These are phyloP conservation scores for Rhynchotus rufescens DNA, from an alignment of 2,797 vertebrate species.

Conservation along the genomic window DNA sequence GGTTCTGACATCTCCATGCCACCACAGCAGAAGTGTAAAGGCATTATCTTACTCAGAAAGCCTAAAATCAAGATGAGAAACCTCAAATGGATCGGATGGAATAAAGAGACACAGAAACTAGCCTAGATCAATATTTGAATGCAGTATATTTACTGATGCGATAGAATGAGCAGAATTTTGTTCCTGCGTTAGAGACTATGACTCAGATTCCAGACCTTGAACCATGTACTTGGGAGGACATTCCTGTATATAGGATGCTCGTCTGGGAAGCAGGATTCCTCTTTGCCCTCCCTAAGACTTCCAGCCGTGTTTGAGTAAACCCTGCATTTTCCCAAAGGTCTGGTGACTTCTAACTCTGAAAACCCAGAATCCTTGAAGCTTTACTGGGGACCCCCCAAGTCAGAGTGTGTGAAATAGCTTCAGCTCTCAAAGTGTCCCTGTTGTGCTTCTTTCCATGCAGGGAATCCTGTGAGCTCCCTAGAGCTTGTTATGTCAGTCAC, in stretches of 20 bases:
- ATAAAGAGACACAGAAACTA: not conserved
- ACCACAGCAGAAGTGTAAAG: not conserved
- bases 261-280: not conserved
- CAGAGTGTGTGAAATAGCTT: not conserved
- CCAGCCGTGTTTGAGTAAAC: not conserved
- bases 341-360: not conserved
- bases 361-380: not conserved
- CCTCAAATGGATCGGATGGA: not conserved
- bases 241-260: not conserved
- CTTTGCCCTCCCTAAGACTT: not conserved
- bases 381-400: not conserved
- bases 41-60: not conserved
- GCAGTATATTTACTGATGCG: not conserved
- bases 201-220: not conserved
- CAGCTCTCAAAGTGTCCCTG: not conserved
- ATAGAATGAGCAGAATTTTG: not conserved
- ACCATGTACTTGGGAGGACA: not conserved
- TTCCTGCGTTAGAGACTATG: not conserved
- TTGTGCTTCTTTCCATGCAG: no score
- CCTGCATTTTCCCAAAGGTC: not conserved
- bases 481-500: not conserved
- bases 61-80: not conserved
- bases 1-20: not conserved
- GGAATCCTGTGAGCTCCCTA: not conserved
- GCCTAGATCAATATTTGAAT: not conserved